phyloP scores from a whole-genome alignment of 2,888 invertebrate genomes.

The Oasisia sp. region DNA sequence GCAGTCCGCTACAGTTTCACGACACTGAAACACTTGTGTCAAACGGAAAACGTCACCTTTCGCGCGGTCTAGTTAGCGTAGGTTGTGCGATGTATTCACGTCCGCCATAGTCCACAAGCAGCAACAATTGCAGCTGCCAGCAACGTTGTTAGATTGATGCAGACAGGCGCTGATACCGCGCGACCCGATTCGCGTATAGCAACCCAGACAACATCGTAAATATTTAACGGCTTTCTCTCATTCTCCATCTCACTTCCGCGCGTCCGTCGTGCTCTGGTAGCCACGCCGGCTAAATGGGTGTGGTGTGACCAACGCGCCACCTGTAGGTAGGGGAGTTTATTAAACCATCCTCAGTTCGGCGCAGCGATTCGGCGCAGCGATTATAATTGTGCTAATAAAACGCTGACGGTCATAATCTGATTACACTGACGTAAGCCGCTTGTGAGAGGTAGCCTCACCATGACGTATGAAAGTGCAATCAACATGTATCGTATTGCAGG shows the following conservation, averaged over 20 bases:
- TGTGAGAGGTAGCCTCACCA: neutral
- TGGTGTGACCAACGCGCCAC: neutral
- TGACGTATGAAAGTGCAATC: neutral
- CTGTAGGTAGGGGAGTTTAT: neutral
- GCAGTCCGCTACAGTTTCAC: neutral
- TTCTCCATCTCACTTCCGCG: neutral
- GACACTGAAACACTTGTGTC: neutral
- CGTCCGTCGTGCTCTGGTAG: neutral
- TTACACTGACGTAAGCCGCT: neutral
- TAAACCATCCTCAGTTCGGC: neutral
- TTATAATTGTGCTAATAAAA: slow-evolving; percentile 5
- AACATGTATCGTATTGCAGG: neutral
- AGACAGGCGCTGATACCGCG: neutral
- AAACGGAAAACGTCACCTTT: neutral
- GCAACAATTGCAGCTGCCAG: neutral
- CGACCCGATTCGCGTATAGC: neutral
- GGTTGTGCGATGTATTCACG: neutral
- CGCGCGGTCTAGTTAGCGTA: neutral
- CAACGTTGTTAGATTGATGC: neutral
- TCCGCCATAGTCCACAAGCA: neutral
- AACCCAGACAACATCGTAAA: neutral
- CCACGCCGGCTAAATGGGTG: neutral
- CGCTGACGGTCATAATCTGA: neutral
- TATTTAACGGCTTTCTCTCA: slow-evolving; percentile 1
- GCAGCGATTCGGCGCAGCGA: neutral